These are phyloP conservation scores for Drosophila yooni DNA, from an alignment of 2,888 invertebrate genomes.

Conservation along the genomic window DNA sequence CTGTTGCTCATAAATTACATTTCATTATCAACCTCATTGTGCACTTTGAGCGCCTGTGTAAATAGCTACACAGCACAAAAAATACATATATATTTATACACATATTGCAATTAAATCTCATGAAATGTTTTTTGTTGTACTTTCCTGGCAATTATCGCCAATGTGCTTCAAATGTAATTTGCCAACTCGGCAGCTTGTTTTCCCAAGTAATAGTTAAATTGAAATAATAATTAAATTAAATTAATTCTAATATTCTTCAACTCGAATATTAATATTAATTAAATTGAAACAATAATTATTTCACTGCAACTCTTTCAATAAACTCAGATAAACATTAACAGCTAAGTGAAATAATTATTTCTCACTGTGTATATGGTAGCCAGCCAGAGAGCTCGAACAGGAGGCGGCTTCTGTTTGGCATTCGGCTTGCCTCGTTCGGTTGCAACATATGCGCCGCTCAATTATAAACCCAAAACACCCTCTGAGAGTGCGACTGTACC, in stretches of 20 bases:
- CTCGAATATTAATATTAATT: background rate
- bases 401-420: constrained; percentile 43
- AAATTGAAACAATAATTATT: background rate
- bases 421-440: constrained; percentile 17
- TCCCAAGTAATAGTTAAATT: background rate
- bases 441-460: constrained; percentile 33
- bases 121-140: background rate
- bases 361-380: background rate
- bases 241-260: background rate
- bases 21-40: constrained; percentile 47
- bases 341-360: background rate
- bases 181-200: background rate
- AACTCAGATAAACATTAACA: background rate
- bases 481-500: constrained; percentile 18
- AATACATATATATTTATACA: too few relatives aligned
- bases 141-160: background rate
- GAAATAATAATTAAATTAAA: background rate
- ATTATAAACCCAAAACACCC: constrained; percentile 17
- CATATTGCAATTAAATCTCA: background rate
- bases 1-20: constrained; percentile 60
- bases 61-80: constrained; percentile 2
- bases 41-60: constrained; percentile 12
- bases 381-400: background rate
- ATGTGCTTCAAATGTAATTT: background rate
- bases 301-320: background rate